Evolutionary conservation across 2,113 vertebrate genomes (phyloP).

Genomic region (Pituophis catenifer): DNA sequence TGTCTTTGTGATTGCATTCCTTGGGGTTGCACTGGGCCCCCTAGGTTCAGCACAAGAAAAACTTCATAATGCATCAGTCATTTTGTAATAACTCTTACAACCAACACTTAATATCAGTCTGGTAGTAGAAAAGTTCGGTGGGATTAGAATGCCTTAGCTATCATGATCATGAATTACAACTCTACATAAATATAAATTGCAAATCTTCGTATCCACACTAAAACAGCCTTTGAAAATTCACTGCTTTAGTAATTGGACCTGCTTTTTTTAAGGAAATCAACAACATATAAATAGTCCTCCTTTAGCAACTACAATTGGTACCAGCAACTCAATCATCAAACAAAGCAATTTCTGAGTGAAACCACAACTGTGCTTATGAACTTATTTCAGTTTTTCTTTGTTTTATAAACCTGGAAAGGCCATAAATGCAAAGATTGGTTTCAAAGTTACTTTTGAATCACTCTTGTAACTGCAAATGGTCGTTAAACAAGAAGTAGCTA

Average conservation of each 20-base stretch:
- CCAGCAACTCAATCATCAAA: background rate
- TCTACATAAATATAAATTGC: background rate
- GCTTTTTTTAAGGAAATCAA: background rate
- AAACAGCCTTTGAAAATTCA: background rate
- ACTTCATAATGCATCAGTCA: slow-evolving; percentile 75
- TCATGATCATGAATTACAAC: background rate
- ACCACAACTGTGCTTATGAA: background rate
- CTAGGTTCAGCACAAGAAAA: slow-evolving; percentile 84
- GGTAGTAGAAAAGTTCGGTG: slow-evolving; percentile 27
- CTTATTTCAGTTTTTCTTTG: background rate
- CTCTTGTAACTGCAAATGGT: background rate
- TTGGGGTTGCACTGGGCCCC: slow-evolving; percentile 90
- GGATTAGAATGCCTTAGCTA: background rate
- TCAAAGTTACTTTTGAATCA: background rate
- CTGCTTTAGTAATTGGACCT: background rate
- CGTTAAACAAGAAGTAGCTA: background rate
- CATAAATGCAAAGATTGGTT: background rate
- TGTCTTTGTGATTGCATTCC: slow-evolving; percentile 83
- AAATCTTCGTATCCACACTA: background rate
- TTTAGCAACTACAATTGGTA: background rate
- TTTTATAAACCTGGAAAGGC: background rate
- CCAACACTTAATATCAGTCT: slow-evolving; percentile 61
- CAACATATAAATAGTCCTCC: background rate
- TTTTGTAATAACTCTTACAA: slow-evolving; percentile 64
- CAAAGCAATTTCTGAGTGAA: background rate